These are phyloP conservation scores for Pseudoatta argentina DNA, from an alignment of 1,140 invertebrate genomes.

Conservation along the genomic window DNA sequence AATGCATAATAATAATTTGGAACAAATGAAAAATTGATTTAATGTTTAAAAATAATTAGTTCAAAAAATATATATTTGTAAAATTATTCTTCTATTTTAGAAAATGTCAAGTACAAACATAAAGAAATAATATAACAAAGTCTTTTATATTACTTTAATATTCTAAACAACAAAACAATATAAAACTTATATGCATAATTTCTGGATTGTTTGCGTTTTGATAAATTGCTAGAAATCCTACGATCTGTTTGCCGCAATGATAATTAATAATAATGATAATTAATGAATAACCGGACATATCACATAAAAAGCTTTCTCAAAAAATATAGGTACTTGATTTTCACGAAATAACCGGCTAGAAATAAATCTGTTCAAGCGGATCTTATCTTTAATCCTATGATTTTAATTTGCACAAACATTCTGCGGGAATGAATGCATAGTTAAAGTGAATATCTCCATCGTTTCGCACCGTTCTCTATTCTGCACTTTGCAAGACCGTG, in stretches of 20 bases:
- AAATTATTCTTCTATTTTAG: no score
- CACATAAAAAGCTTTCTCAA: background rate
- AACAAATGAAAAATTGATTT: background rate
- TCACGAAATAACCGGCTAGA: slow-evolving; percentile 18
- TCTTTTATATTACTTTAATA: background rate
- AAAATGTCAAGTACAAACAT: background rate
- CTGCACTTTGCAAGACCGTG: background rate
- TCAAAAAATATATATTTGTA: background rate
- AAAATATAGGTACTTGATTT: background rate
- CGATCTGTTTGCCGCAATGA: no score
- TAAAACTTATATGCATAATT: background rate
- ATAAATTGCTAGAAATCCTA: no score
- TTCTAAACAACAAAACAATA: background rate
- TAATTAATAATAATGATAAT: slow-evolving; percentile 9
- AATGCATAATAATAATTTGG: background rate
- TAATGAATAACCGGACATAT: background rate
- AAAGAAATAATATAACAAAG: background rate
- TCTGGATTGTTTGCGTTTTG: no score
- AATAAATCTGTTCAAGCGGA: background rate
- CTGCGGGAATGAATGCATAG: background rate
- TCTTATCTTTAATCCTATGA: background rate
- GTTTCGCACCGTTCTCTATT: background rate
- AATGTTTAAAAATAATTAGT: background rate
- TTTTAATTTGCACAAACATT: slow-evolving; percentile 15
- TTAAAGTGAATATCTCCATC: background rate